phyloP scores from a whole-genome alignment of 1,140 invertebrate genomes.

The Platyura marginata region DNA sequence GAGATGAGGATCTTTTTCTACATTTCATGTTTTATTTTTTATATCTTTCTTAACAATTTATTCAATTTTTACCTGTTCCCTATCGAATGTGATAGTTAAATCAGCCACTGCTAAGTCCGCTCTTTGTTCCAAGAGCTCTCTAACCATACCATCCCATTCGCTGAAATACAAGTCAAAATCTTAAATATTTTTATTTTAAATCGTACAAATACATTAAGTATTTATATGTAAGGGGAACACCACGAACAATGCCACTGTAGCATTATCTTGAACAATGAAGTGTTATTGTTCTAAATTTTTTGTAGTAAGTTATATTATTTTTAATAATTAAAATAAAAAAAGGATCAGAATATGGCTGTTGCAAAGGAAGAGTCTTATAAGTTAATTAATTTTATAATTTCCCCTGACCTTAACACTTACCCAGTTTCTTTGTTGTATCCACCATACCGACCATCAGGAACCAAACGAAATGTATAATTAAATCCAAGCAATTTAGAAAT shows the following conservation, averaged over 20 bases:
- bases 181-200: not conserved
- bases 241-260: not conserved
- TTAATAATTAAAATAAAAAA: too few relatives aligned
- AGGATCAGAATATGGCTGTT: too few relatives aligned
- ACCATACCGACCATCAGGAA: conserved; percentile 66
- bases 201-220: not conserved
- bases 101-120: conserved; percentile 86
- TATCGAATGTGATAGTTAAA: conserved; percentile 82
- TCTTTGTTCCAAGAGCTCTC: conserved; percentile 72
- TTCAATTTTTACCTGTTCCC: conserved; percentile 41
- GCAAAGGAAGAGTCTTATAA: too few relatives aligned
- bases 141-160: conserved; percentile 91
- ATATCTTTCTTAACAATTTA: not conserved
- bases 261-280: not conserved
- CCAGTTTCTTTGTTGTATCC: conserved; percentile 48
- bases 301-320: too few relatives aligned
- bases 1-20: too few relatives aligned
- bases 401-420: conserved; percentile 8
- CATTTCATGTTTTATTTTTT: too few relatives aligned
- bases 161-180: conserved; percentile 23
- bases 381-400: too few relatives aligned
- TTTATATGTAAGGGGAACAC: too few relatives aligned
- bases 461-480: conserved; percentile 71
- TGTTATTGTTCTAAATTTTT: too few relatives aligned
- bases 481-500: conserved; percentile 77